Conservation (phyloP, 2,113 vertebrate genomes). For the Brienomyrus longianalis region DNA sequence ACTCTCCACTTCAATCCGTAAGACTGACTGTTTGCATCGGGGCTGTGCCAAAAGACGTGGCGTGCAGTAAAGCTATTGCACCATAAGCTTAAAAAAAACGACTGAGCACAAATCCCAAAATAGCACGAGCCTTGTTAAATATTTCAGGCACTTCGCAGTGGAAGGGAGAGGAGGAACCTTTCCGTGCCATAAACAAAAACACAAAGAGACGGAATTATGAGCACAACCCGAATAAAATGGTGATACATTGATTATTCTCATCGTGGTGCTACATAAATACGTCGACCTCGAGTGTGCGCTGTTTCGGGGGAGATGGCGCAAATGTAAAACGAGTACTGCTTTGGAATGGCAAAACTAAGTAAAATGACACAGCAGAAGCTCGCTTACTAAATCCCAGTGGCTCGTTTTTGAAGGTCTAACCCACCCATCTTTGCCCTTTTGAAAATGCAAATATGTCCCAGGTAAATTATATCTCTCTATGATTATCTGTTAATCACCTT, state of each 20-base stretch:
- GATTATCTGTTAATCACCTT: neutral
- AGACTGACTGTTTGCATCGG: neutral
- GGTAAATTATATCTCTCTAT: neutral
- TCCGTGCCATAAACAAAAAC: constrained; percentile 30
- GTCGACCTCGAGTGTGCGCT: neutral
- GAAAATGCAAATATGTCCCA: neutral
- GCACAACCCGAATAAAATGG: constrained; percentile 14
- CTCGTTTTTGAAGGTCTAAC: neutral
- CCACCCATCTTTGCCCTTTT: neutral
- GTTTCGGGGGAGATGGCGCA: neutral
- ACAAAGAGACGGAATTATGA: constrained; percentile 12
- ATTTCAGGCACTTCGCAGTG: constrained; percentile 52
- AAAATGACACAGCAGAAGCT: constrained; percentile 15
- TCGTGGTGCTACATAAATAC: neutral
- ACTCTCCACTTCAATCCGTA: neutral
- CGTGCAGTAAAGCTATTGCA: constrained; percentile 10
- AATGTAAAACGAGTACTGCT: constrained; percentile 20
- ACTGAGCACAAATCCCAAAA: constrained; percentile 42
- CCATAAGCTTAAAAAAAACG: constrained; percentile 10
- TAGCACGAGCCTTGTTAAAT: constrained; percentile 55
- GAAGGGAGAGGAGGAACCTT: constrained; percentile 22
- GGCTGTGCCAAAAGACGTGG: neutral
- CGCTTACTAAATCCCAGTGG: neutral
- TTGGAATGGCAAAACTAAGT: constrained; percentile 11
- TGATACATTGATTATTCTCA: constrained; percentile 5